Conservation (phyloP, 2,113 vertebrate species). For the Myiagra hebetior region DNA sequence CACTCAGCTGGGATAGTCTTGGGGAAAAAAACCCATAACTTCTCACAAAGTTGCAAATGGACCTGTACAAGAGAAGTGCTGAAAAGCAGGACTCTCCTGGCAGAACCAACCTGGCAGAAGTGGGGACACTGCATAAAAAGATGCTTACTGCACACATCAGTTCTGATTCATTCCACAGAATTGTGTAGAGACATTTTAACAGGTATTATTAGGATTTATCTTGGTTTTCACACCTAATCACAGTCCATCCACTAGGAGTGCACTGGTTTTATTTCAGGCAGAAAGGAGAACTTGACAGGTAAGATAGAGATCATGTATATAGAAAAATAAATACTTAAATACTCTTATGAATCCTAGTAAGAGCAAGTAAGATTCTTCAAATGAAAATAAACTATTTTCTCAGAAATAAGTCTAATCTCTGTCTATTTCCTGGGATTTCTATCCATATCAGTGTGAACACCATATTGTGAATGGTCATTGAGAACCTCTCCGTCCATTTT, state of each 20-base stretch:
- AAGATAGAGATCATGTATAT: neutral
- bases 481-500: neutral
- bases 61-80: neutral
- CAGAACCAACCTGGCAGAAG: neutral
- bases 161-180: neutral
- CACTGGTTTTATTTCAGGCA: neutral
- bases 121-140: neutral
- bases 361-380: neutral
- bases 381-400: neutral
- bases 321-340: neutral
- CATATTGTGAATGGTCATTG: neutral
- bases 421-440: neutral
- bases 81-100: neutral
- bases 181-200: neutral
- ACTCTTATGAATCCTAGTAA: neutral
- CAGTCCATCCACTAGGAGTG: neutral
- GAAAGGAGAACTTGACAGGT: neutral
- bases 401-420: neutral
- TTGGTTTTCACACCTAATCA: neutral
- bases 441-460: neutral
- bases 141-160: neutral
- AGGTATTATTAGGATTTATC: neutral
- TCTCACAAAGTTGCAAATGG: neutral
- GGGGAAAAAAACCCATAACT: neutral
- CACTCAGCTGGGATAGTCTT: neutral